These are phyloP conservation scores for Poeciliopsis occidentalis DNA, from an alignment of 2,113 vertebrate species.

Conservation along the genomic window DNA sequence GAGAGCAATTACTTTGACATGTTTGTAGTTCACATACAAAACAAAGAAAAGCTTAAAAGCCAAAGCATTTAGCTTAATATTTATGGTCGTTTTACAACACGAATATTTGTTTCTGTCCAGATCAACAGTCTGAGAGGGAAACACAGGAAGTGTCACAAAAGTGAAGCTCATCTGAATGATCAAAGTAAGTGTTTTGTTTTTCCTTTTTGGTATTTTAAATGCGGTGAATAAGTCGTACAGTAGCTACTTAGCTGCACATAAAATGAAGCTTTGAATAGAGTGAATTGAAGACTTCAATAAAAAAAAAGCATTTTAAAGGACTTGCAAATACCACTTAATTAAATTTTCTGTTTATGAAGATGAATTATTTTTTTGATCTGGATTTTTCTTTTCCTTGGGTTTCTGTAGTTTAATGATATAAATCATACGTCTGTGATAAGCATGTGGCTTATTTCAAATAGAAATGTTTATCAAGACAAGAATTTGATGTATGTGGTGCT, in stretches of 20 bases:
- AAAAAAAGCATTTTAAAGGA: too few relatives aligned
- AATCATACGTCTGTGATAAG: too few relatives aligned
- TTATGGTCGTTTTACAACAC: not conserved
- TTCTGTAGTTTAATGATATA: too few relatives aligned
- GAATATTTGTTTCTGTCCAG: conserved; percentile 35
- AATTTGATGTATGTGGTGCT: too few relatives aligned
- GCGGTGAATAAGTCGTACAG: not conserved
- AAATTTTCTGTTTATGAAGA: too few relatives aligned
- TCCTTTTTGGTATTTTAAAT: not conserved
- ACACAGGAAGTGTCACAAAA: conserved; percentile 10
- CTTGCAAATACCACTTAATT: too few relatives aligned
- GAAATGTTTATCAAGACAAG: too few relatives aligned
- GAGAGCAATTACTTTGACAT: not conserved
- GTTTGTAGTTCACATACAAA: not conserved
- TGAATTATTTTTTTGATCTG: too few relatives aligned
- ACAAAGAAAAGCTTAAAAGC: not conserved
- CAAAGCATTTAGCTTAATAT: not conserved
- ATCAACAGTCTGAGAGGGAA: conserved; percentile 36
- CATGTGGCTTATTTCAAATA: too few relatives aligned
- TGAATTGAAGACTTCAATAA: not conserved
- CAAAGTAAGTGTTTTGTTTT: conserved; percentile 41
- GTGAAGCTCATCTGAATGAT: conserved; percentile 3
- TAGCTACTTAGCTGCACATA: not conserved
- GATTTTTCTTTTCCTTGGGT: too few relatives aligned
- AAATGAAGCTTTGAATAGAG: not conserved